These are phyloP conservation scores for Eupithecia inturbata DNA, from an alignment of 2,888 invertebrate species.

Conservation along the genomic window DNA sequence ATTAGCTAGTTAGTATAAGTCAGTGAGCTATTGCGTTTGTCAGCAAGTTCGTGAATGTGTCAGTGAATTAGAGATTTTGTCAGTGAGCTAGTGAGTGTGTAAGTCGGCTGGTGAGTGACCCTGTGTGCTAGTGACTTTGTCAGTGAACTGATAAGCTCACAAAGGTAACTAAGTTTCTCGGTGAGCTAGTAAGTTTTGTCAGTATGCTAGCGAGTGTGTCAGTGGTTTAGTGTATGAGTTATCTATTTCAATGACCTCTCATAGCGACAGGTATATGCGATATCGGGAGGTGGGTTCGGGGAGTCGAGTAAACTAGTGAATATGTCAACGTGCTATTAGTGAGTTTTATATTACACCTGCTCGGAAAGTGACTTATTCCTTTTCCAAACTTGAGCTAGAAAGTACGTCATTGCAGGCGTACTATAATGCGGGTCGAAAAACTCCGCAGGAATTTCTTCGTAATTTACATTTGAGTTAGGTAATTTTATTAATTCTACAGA, in stretches of 20 bases:
- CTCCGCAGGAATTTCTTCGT: no score
- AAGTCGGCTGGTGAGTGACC: background rate
- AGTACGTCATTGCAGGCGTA: no score
- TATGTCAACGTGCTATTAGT: no score
- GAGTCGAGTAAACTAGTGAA: no score
- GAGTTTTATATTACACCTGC: no score
- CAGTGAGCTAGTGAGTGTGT: conserved; percentile 7
- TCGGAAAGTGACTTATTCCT: no score
- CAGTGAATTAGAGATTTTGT: background rate
- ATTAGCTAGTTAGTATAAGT: background rate
- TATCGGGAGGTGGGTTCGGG: conserved; percentile 67
- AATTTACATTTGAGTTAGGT: no score
- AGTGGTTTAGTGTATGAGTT: conserved; percentile 11
- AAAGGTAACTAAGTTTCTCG: background rate
- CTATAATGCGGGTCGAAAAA: no score
- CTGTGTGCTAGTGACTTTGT: background rate
- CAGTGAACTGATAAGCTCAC: background rate
- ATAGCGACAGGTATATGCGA: conserved; percentile 80
- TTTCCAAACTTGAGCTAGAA: no score
- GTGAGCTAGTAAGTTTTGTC: background rate
- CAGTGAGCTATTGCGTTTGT: conserved; percentile 5
- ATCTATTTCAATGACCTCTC: conserved; percentile 59
- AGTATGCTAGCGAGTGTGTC: background rate
- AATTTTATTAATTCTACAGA: no score
- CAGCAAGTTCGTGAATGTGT: background rate